Evolutionary conservation across 2,888 invertebrate species (phyloP).

Genomic region (Synergus japonicus): DNA sequence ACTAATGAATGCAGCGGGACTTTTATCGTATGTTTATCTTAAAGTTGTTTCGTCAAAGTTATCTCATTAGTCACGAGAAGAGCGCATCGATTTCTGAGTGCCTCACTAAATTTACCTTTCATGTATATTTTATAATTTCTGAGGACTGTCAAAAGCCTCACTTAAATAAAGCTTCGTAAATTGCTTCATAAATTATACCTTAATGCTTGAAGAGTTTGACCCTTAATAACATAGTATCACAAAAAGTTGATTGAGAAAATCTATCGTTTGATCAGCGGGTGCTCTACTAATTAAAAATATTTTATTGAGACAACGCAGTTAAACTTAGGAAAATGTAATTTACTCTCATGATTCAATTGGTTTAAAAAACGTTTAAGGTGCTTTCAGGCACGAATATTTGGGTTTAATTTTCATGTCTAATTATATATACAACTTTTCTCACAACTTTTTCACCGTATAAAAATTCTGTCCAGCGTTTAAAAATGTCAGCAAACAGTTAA

Average conservation of each 20-base stretch:
- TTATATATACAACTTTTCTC: not conserved
- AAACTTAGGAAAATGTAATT: not conserved
- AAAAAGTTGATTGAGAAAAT: not conserved
- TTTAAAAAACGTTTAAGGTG: not conserved
- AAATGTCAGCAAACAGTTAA: not conserved
- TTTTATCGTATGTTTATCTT: constrained; percentile 21
- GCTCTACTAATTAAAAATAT: not conserved
- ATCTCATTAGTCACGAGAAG: constrained; percentile 28
- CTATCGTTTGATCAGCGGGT: not conserved
- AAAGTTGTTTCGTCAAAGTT: constrained; percentile 34
- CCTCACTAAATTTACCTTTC: constrained; percentile 15
- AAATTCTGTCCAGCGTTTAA: not conserved
- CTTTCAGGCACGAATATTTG: not conserved
- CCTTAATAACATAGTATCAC: not conserved
- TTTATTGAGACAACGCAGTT: not conserved
- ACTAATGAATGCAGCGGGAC: constrained; percentile 12
- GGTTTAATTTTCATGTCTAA: not conserved
- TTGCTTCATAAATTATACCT: not conserved
- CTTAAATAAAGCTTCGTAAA: constrained; percentile 18
- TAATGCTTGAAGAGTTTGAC: not conserved
- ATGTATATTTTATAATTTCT: constrained; percentile 8
- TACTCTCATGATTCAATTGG: not conserved
- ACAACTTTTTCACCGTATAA: not conserved
- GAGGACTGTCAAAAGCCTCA: constrained; percentile 20
- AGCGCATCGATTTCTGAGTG: constrained; percentile 9